These are phyloP conservation scores for Xyrauchen texanus DNA, from an alignment of 2,113 vertebrate genomes.

Conservation along the genomic window DNA sequence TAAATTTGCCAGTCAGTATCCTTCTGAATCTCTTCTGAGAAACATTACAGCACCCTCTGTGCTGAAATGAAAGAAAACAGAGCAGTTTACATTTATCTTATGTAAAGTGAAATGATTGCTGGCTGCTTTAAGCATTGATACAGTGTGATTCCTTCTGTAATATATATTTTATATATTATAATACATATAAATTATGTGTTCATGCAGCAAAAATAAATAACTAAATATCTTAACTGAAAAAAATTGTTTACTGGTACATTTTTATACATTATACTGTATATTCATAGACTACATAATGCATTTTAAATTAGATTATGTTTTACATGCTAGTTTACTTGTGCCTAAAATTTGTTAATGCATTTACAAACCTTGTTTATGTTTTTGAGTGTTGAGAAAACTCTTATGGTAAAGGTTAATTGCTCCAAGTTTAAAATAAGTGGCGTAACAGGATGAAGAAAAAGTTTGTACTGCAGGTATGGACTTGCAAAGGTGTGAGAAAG, in stretches of 20 bases:
- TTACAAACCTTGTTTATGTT: neutral
- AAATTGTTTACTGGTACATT: too few species aligned
- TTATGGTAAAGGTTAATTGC: neutral
- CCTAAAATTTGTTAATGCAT: neutral
- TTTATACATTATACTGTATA: too few species aligned
- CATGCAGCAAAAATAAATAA: too few species aligned
- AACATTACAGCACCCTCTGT: neutral
- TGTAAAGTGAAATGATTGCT: neutral
- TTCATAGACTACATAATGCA: too few species aligned
- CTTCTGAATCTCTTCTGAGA: neutral
- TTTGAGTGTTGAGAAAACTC: neutral
- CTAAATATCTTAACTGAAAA: too few species aligned
- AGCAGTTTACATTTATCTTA: neutral
- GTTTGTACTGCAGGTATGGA: constrained; percentile 36
- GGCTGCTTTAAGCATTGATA: neutral
- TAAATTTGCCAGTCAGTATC: too few species aligned
- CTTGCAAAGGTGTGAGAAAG: constrained; percentile 49
- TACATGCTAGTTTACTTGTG: too few species aligned
- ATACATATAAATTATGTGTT: too few species aligned
- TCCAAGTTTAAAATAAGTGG: constrained; percentile 37
- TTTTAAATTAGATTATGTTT: too few species aligned
- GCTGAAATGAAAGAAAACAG: too few species aligned
- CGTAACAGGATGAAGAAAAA: constrained; percentile 9
- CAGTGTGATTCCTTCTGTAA: too few species aligned
- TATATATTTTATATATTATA: too few species aligned